Percentiles rank a stretch among this genome's conserved stretches.
These are phyloP conservation scores for Whitmania pigra DNA, from an alignment of 1,140 invertebrate genomes.

Conservation along the genomic window DNA sequence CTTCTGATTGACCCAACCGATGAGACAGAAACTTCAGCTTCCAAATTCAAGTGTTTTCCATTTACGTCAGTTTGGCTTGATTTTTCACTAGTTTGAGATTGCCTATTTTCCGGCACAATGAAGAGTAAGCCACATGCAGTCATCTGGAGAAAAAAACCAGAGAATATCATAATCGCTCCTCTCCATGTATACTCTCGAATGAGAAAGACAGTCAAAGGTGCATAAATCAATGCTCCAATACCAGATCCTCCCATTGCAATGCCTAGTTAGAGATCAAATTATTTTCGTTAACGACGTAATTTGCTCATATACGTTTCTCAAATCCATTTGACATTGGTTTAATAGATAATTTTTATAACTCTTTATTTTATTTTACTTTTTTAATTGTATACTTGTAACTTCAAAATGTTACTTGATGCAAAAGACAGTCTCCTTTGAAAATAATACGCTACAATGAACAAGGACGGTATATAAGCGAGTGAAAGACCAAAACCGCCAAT, in stretches of 20 bases:
- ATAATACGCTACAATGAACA: slow-evolving; percentile 6
- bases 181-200: slow-evolving; percentile 36
- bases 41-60: too few relatives aligned
- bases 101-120: slow-evolving; percentile 50
- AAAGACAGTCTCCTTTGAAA: neutral
- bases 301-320: neutral
- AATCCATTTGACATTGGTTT: too few relatives aligned
- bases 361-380: neutral
- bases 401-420: slow-evolving; percentile 4
- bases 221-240: slow-evolving; percentile 40
- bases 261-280: slow-evolving; percentile 42
- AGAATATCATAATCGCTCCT: slow-evolving; percentile 62
- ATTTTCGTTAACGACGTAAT: too few relatives aligned
- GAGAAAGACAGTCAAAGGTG: slow-evolving; percentile 35
- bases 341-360: too few relatives aligned
- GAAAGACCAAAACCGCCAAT: slow-evolving; percentile 5
- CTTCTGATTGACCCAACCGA: too few relatives aligned
- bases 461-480: neutral
- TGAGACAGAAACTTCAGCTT: too few relatives aligned
- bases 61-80: too few relatives aligned
- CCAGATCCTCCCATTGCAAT: slow-evolving; percentile 51
- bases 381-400: neutral
- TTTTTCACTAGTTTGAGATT: too few relatives aligned
- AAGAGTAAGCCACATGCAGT: slow-evolving; percentile 66
- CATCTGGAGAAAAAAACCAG: slow-evolving; percentile 63